These are phyloP conservation scores for Stichodactyla mertensii DNA, from an alignment of 64 coral and sea anemone species.

Conservation along the genomic window DNA sequence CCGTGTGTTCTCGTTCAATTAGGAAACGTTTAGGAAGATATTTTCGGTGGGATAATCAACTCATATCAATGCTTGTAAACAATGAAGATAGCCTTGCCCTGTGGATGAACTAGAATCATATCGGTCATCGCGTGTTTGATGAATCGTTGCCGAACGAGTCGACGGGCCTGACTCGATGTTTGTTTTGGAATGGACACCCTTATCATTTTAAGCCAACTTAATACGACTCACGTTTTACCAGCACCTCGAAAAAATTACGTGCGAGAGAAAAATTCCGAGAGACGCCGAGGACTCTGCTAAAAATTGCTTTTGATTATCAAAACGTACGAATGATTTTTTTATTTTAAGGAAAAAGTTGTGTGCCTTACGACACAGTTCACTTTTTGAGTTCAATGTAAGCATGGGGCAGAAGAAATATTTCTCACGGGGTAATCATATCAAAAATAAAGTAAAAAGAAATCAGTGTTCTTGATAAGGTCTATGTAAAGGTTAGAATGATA, in stretches of 20 bases:
- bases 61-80: slow-evolving; percentile 11
- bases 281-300: background rate
- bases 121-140: background rate
- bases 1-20: background rate
- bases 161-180: slow-evolving; percentile 1
- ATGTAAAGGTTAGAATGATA: slow-evolving; percentile 8
- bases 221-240: background rate
- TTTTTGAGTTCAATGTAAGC: background rate
- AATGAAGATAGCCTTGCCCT: slow-evolving; percentile 12
- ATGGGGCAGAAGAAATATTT: background rate
- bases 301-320: background rate
- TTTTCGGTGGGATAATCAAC: background rate
- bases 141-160: slow-evolving; percentile 9
- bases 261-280: background rate
- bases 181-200: slow-evolving; percentile 7
- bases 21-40: background rate
- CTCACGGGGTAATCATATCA: background rate
- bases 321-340: no score
- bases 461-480: background rate
- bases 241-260: background rate
- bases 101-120: background rate
- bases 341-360: no score
- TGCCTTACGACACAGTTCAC: background rate
- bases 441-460: background rate
- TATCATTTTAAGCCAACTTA: background rate